A percentile compares a stretch with the other conserved stretches of the same genome.
phyloP scores from a whole-genome alignment of 2,113 vertebrate species.

The Oreochromis aureus region DNA sequence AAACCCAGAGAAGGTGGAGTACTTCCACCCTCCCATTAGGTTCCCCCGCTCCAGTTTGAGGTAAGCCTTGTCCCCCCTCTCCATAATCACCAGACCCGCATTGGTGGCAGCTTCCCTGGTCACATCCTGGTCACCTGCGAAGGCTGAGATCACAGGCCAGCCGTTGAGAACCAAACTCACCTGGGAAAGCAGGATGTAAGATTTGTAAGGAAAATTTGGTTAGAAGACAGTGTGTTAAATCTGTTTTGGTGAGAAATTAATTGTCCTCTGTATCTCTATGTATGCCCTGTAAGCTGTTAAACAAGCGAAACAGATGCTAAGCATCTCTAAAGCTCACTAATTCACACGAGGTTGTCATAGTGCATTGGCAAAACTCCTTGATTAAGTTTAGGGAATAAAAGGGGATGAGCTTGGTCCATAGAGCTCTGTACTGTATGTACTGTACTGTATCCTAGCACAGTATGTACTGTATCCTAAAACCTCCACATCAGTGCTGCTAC shows the following conservation, averaged over 20 bases:
- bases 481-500: neutral
- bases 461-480: neutral
- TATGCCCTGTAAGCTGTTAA: neutral
- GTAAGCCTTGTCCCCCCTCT: conserved; percentile 83
- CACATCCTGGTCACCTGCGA: conserved; percentile 85
- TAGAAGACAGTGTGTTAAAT: neutral
- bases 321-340: neutral
- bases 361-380: neutral
- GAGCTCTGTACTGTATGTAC: too few species aligned
- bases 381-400: neutral
- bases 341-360: neutral
- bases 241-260: neutral
- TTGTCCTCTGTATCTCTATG: neutral
- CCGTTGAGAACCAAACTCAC: conserved; percentile 82
- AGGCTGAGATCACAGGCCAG: conserved; percentile 83
- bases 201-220: neutral
- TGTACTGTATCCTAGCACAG: neutral
- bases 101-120: conserved; percentile 85
- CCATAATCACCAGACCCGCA: conserved; percentile 79
- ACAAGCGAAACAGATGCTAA: neutral
- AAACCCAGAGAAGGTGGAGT: conserved; percentile 86
- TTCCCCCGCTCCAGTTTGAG: conserved; percentile 83
- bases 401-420: neutral
- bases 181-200: conserved; percentile 40
- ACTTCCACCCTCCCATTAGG: conserved; percentile 87